A percentile compares a stretch with the other conserved stretches of the same genome.
These are phyloP conservation scores for Sylvia borin DNA, from an alignment of 2,797 vertebrate genomes.

Conservation along the genomic window DNA sequence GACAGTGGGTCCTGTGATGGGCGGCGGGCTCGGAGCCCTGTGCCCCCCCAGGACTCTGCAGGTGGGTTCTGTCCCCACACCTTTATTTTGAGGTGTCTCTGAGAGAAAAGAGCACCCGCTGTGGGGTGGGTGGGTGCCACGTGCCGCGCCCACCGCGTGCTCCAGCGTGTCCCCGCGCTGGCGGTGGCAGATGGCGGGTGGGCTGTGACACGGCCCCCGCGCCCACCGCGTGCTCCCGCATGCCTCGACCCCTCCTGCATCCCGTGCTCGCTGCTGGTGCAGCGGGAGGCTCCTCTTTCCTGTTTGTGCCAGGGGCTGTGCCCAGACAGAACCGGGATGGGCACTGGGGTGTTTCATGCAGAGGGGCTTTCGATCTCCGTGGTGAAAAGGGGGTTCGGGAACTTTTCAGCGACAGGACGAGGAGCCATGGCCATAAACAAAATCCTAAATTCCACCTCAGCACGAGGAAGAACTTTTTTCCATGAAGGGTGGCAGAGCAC, in stretches of 20 bases:
- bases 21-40: background rate
- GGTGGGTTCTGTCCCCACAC: background rate
- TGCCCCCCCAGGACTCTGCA: background rate
- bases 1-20: accelerated
- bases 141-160: background rate
- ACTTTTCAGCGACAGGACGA: background rate
- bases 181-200: background rate
- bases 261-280: background rate
- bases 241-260: background rate
- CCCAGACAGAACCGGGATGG: accelerated
- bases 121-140: background rate
- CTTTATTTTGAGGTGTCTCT: background rate
- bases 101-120: background rate
- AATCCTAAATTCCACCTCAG: background rate
- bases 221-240: background rate
- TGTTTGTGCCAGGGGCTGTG: background rate
- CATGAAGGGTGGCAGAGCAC: background rate
- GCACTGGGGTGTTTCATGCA: accelerated
- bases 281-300: accelerated
- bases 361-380: background rate
- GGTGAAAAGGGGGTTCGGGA: accelerated
- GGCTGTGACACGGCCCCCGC: background rate
- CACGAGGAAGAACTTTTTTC: background rate
- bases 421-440: background rate
- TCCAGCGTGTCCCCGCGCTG: background rate